Conservation (phyloP, 2,113 vertebrate species). For the Eptatretus burgeri region DNA sequence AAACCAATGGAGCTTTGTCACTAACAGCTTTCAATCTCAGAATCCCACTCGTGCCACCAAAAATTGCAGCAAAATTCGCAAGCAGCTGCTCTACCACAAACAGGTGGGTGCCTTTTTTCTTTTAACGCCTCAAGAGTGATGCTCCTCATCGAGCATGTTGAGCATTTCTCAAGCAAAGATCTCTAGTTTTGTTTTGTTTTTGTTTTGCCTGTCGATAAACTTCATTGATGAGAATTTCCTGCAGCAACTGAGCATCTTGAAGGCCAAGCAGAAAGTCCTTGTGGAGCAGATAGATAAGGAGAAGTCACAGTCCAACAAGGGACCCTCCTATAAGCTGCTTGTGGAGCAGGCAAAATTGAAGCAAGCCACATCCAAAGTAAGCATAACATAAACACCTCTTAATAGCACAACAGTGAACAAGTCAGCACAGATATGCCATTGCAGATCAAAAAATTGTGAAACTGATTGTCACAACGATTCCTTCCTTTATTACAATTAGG, state of each 20-base stretch:
- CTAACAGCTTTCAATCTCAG: slow-evolving; percentile 81
- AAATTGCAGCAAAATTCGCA: slow-evolving; percentile 87
- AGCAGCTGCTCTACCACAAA: slow-evolving; percentile 92
- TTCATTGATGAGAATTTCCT: slow-evolving; percentile 26
- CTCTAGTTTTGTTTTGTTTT: slow-evolving; percentile 5
- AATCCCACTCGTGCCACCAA: slow-evolving; percentile 50
- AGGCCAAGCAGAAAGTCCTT: slow-evolving; percentile 98
- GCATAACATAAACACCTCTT: slow-evolving; percentile 6
- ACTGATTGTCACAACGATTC: too few relatives aligned
- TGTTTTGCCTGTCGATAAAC: slow-evolving; percentile 7
- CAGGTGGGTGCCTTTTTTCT: slow-evolving; percentile 27
- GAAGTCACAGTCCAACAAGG: slow-evolving; percentile 99
- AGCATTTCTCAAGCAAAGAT: neutral
- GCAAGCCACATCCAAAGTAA: slow-evolving; percentile 94
- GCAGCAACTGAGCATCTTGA: slow-evolving; percentile 97
- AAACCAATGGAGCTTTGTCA: slow-evolving; percentile 98
- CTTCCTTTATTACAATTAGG: too few relatives aligned
- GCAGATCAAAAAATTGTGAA: too few relatives aligned
- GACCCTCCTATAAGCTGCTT: slow-evolving; percentile 92
- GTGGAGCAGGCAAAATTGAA: slow-evolving; percentile 98
- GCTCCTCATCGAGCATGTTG: neutral
- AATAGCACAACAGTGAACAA: too few relatives aligned
- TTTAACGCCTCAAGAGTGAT: slow-evolving; percentile 15
- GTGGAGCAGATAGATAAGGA: slow-evolving; percentile 99
- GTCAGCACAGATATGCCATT: too few relatives aligned